phyloP scores from a whole-genome alignment of 2,888 invertebrate species.

The Shargacucullia verbasci region DNA sequence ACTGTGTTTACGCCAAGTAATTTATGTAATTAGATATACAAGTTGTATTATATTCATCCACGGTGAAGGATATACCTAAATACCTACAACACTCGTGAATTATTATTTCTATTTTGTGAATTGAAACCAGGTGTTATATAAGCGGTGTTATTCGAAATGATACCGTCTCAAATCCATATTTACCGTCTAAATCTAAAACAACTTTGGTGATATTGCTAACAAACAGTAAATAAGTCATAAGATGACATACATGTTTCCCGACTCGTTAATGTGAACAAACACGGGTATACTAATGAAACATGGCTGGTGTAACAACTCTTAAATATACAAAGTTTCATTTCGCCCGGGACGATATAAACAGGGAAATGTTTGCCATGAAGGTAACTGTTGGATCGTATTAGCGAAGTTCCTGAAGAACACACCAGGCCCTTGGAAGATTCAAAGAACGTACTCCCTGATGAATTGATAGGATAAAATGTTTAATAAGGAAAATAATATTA shows the following conservation, averaged over 20 bases:
- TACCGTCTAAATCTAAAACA: constrained; percentile 38
- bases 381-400: constrained; percentile 73
- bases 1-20: constrained; percentile 29
- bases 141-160: constrained; percentile 24
- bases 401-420: constrained; percentile 60
- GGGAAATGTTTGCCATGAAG: constrained; percentile 67
- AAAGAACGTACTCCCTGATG: constrained; percentile 33
- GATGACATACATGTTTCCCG: constrained; percentile 59
- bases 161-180: constrained; percentile 37
- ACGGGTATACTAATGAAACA: constrained; percentile 63
- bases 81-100: constrained; percentile 40
- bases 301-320: constrained; percentile 66
- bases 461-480: constrained; percentile 41
- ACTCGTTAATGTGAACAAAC: constrained; percentile 66
- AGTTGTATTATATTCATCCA: constrained; percentile 23
- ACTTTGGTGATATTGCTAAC: constrained; percentile 48
- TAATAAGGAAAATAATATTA: too few species aligned
- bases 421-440: constrained; percentile 48
- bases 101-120: constrained; percentile 27
- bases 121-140: constrained; percentile 21
- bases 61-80: too few species aligned
- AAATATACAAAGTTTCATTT: constrained; percentile 61
- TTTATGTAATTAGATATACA: constrained; percentile 45
- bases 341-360: constrained; percentile 57
- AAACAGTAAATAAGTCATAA: constrained; percentile 65